phyloP scores from a whole-genome alignment of 2,888 invertebrate species.

The Pandemis heparana region DNA sequence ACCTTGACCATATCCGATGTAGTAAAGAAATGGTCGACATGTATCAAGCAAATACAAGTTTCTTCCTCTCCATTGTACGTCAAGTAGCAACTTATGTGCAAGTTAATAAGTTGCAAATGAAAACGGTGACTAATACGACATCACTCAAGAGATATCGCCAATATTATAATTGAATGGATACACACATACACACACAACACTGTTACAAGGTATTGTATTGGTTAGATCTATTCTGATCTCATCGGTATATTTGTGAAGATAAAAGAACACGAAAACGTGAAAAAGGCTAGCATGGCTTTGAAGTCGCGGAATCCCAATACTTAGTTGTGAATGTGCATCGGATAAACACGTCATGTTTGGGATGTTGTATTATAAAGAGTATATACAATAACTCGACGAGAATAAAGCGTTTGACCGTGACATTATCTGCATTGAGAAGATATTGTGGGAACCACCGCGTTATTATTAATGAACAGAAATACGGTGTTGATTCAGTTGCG shows the following conservation, averaged over 20 bases:
- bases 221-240: background rate
- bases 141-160: slow-evolving; percentile 10
- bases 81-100: background rate
- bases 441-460: slow-evolving; percentile 20
- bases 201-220: background rate
- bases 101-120: slow-evolving; percentile 8
- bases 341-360: background rate
- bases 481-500: background rate
- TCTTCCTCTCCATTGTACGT: background rate
- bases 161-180: background rate
- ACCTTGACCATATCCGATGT: background rate
- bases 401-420: slow-evolving; percentile 55
- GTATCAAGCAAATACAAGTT: background rate
- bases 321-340: background rate
- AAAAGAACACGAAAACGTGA: background rate
- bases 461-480: background rate
- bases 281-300: background rate
- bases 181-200: background rate
- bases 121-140: slow-evolving; percentile 26
- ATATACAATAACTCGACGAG: background rate
- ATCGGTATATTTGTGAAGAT: slow-evolving; percentile 2
- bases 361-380: background rate
- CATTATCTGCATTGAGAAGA: slow-evolving; percentile 56
- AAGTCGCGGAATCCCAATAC: background rate
- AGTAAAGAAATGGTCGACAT: background rate